Base-by-base conservation (phyloP, 2,797 vertebrate species). In the Lacerta bilineata region DNA sequence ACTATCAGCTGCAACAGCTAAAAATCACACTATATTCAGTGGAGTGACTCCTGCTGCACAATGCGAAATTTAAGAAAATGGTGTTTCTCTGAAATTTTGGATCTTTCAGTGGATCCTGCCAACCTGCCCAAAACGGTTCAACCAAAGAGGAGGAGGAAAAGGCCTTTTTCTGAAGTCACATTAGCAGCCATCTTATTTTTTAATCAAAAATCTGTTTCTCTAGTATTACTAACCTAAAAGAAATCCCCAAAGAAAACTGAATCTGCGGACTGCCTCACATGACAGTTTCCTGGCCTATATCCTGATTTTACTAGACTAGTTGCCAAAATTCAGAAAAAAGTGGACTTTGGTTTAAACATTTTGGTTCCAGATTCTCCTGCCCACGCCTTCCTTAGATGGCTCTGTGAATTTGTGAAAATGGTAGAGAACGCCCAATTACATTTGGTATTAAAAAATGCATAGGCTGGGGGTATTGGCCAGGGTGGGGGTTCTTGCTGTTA, bases 11-110 rank as follows among this genome's bases (percentile, higher is more conserved):
- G 29, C 11, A 81, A 18, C 8, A 76, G 41, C n/a, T 80, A 85
- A 89, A 85, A 71, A 83, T 64, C 23, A 83, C 41, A 25, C 50
- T 23, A 36, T 33, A 50, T 75, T 80, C 25, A 75, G 20, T 80
- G 4, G 11, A 87, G 4, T 3, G 17, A 46, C 33, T 41, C 25
- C 41, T 25, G 18, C 10, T 41, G 23, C 20, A 89, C 23, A 25
- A 61, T 6, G 36, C 8, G 78, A 27, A 69, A 64, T 20, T 3
- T 76, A 59, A 55, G 7, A 29, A 64, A 61, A 13, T 6, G 18
- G 27, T 68, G 39, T 17, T 66, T 41, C 41, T 66, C 11, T 68
- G 13, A 29, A 41, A 66, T 82, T 64, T 13, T 61, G 23, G 23
- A 41, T 66, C 29, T 3, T 74, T 83, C 18, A 27, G 39, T 18